Base-by-base conservation (phyloP, 2,797 vertebrate species). In the Cygnus olor region DNA sequence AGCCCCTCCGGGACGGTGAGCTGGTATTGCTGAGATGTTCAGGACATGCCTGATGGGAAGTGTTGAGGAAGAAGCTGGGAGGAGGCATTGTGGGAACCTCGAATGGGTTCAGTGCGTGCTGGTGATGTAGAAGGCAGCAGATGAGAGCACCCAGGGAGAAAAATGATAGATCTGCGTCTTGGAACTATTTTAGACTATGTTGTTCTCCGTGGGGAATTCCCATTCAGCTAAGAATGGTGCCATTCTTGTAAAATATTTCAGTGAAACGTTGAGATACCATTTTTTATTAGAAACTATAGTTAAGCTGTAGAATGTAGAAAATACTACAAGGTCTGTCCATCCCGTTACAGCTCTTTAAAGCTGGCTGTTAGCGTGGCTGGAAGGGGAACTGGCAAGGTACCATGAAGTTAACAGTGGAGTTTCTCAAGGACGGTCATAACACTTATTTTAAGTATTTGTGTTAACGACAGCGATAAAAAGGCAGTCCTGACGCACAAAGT, bases 201-300 rank as follows among this genome's bases (percentile, higher is more conserved):
- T 82, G 4, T 66, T 92, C 73, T 63, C 95, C 64, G 0, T 7
- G 40, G 88, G 90, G 84, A 88, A 19, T 90, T 95, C 86, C 80
- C 88, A 77, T 95, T 95, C 90, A 91, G 70, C 85, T 44, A 9
- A 86, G 88, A 90, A 47, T 4, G 5, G 91, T 80, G 79, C 63
- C 71, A 44, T 90, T 96, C 92, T 89, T 38, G 11, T 42, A 25
- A 69, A 90, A 53, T 58, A 32, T 89, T 74, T 94, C 65, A 57
- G 53, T 19, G 85, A 68, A 80, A 34, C 72, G 65, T 38, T 36
- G 76, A 57, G 89, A 69, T 72, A 32, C 2, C 42, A 34, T 60
- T 88, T 88, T 64, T 0, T 32, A n/a, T 89, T 79, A 82, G 78
- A 51, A 93, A 24, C 51, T 54, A 2, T n/a, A 58, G 63, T 57